Evolutionary conservation across 2,888 invertebrate species (phyloP), one percentile per base, ranked within the genome.

Genomic region (Chrysopilus asiliformis): DNA sequence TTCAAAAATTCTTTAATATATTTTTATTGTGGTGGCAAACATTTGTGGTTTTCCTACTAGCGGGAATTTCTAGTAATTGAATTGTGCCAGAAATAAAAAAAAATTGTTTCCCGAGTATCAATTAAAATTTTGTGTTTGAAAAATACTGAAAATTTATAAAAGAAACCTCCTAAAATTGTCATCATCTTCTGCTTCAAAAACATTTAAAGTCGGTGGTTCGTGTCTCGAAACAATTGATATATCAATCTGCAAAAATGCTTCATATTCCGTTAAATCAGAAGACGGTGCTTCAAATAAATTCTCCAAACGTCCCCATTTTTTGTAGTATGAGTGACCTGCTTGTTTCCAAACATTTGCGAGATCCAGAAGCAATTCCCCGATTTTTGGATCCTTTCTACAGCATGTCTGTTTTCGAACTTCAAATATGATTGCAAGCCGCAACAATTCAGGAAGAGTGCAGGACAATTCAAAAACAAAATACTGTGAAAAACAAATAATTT

Each of bases 251-350:
- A 90, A 60, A n/a, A n/a, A n/a, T n/a, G n/a, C n/a, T n/a, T n/a
- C n/a, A 53, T 80, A 85, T 2, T 89, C 90, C 45, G 74, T 72
- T 1, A 72, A 66, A 1, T 71, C 72, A 1, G 65, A 64, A 0
- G 59, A 3, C 67, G n/a, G 15, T 14, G 38, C 36, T 71, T 74
- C 47, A 20, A 76, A 71, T 0, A 79, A 76, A 39, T 76, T 67
- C 18, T 72, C 73, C 27, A 90, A 61, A 51, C 80, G 74, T 0
- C 79, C 83, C 90, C 90, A 91, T 62, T 87, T 87, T 54, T 84
- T 82, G 53, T 76, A 79, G 51, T 83, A 81, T 55, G 79, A 78
- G 51, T 81, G 87, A 61, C 79, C 84, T 76, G 57, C 69, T 52
- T 82, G 80, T 33, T 66, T 66, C 79, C 83, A 83, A 12, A 85